Evolutionary conservation across 2,113 vertebrate genomes (phyloP).

Genomic region (Bufo bufo): DNA sequence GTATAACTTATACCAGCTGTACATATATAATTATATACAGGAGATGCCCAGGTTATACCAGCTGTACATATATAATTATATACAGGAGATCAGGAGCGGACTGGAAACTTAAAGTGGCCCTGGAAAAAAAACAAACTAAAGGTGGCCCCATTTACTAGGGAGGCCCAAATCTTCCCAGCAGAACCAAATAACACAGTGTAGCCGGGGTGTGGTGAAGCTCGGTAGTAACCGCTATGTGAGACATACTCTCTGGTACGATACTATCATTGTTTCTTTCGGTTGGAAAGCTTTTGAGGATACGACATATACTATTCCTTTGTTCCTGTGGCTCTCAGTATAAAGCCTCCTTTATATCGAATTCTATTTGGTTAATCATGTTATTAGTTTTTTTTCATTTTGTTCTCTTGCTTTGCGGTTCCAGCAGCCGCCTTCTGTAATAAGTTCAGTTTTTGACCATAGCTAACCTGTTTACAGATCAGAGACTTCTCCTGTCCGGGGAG

Average conservation of each 20-base stretch:
- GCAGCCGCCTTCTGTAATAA: background rate
- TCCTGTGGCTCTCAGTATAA: background rate
- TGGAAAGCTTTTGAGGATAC: background rate
- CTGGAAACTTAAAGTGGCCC: no score
- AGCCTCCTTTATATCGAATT: background rate
- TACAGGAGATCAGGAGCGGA: no score
- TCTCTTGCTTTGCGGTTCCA: background rate
- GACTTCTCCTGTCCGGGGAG: background rate
- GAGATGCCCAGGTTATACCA: no score
- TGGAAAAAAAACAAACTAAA: no score
- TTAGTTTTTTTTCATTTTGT: constrained; percentile 1
- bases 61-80: no score
- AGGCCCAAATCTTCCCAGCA: no score
- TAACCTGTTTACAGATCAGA: background rate
- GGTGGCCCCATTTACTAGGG: no score
- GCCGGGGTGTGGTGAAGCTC: no score
- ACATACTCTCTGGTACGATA: background rate
- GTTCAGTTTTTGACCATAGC: background rate
- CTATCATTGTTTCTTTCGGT: background rate
- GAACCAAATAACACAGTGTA: no score
- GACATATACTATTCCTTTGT: background rate
- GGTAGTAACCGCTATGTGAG: background rate
- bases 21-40: no score
- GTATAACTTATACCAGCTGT: no score
- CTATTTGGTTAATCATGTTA: background rate